phyloP scores from a whole-genome alignment of 2,113 vertebrate species.

The Lophura nycthemera region DNA sequence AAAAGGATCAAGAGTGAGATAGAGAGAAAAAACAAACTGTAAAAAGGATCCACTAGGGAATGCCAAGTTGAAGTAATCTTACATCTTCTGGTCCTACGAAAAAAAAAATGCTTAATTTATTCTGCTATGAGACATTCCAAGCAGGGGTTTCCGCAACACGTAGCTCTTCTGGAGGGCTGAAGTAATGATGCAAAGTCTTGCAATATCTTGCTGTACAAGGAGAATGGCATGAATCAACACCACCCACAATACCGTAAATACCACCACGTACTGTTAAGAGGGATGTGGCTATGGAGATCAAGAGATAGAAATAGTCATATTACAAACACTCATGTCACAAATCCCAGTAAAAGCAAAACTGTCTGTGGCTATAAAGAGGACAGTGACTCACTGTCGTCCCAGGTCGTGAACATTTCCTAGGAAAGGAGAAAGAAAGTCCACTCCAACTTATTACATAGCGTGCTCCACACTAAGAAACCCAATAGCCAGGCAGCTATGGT shows the following conservation, averaged over 20 bases:
- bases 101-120: neutral
- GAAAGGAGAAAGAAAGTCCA: neutral
- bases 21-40: neutral
- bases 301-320: slow-evolving; percentile 10
- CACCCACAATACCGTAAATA: neutral
- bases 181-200: neutral
- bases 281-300: slow-evolving; percentile 38
- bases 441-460: neutral
- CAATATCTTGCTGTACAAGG: neutral
- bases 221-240: slow-evolving; percentile 29
- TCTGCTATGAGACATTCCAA: neutral
- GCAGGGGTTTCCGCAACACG: neutral
- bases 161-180: neutral
- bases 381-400: neutral
- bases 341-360: slow-evolving; percentile 27
- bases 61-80: neutral
- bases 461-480: neutral
- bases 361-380: neutral
- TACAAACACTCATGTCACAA: neutral
- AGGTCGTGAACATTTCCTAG: neutral
- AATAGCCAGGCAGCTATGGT: neutral
- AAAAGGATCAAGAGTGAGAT: neutral
- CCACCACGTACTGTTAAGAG: slow-evolving; percentile 20
- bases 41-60: neutral
- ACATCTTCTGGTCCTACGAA: neutral